A percentile compares a stretch with the other conserved stretches of the same genome.
phyloP scores from a whole-genome alignment of 1,140 invertebrate species.

The Bombus waltoni region DNA sequence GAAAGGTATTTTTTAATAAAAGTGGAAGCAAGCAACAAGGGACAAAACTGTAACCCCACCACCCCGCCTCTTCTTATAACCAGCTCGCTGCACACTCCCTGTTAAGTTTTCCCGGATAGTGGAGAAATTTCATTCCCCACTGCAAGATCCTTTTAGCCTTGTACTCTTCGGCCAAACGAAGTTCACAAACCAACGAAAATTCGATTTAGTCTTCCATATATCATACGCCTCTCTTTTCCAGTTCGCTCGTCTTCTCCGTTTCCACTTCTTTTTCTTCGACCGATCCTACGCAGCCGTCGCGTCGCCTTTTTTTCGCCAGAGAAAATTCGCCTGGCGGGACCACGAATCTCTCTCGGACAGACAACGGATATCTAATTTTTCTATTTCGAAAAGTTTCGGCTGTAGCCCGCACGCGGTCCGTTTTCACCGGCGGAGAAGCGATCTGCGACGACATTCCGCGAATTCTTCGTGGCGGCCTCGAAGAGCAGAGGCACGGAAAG shows the following conservation, averaged over 20 bases:
- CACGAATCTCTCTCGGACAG: conserved; percentile 41
- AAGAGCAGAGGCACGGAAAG: conserved; percentile 13
- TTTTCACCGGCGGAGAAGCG: conserved; percentile 52
- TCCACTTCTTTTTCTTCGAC: conserved; percentile 24
- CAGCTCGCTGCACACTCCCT: neutral
- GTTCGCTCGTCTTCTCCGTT: conserved; percentile 8
- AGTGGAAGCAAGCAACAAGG: conserved; percentile 16
- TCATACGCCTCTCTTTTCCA: conserved; percentile 70
- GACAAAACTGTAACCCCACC: neutral
- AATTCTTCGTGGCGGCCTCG: conserved; percentile 63
- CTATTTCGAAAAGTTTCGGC: conserved; percentile 75
- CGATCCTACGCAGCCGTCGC: conserved; percentile 17
- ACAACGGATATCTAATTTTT: conserved; percentile 78
- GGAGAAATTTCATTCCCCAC: conserved; percentile 65
- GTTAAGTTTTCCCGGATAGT: conserved; percentile 65
- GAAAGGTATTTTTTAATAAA: neutral
- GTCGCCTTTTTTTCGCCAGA: neutral
- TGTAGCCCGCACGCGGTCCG: conserved; percentile 35
- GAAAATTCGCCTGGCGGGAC: conserved; percentile 52
- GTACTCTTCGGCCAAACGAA: conserved; percentile 72
- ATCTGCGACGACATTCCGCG: conserved; percentile 74
- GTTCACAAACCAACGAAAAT: conserved; percentile 80
- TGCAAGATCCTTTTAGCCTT: conserved; percentile 66
- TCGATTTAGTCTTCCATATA: conserved; percentile 79
- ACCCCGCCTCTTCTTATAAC: neutral